Percentiles rank a stretch among this genome's conserved stretches.
These are phyloP conservation scores for Lucinisca nassula DNA, from an alignment of 2,888 invertebrate genomes.

Conservation along the genomic window DNA sequence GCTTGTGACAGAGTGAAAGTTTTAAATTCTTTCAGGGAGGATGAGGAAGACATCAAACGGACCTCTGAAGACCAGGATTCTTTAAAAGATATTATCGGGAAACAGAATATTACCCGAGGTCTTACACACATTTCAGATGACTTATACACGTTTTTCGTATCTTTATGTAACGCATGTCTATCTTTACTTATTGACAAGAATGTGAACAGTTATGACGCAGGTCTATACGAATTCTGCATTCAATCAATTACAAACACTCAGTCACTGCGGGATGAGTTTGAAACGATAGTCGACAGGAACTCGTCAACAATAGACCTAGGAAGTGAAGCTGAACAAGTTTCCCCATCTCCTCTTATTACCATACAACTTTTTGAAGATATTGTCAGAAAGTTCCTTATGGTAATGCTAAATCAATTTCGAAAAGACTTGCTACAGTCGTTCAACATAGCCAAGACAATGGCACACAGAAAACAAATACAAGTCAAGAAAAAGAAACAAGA, in stretches of 20 bases:
- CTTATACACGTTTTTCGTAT: background rate
- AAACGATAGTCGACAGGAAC: background rate
- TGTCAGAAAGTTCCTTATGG: slow-evolving; percentile 5
- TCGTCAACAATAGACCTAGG: background rate
- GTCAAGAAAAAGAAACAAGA: slow-evolving; percentile 15
- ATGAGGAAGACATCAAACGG: background rate
- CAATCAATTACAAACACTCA: background rate
- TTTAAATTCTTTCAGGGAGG: background rate
- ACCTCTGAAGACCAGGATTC: background rate
- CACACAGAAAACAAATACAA: slow-evolving; percentile 42
- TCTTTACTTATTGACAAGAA: background rate
- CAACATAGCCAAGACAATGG: slow-evolving; percentile 42
- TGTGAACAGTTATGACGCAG: background rate
- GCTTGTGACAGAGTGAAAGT: background rate
- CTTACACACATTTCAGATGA: slow-evolving; percentile 16
- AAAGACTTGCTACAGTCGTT: slow-evolving; percentile 29
- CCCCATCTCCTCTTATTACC: background rate
- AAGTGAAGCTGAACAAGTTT: background rate
- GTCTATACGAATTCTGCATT: background rate
- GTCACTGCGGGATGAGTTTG: background rate
- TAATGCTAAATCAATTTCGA: slow-evolving; percentile 30
- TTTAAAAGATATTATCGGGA: background rate
- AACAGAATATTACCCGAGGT: slow-evolving; percentile 3
- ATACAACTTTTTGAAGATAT: background rate
- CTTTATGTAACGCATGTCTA: slow-evolving; percentile 8